These are phyloP conservation scores for Hylomyscus alleni DNA, from an alignment of 2,797 vertebrate species.

Conservation along the genomic window DNA sequence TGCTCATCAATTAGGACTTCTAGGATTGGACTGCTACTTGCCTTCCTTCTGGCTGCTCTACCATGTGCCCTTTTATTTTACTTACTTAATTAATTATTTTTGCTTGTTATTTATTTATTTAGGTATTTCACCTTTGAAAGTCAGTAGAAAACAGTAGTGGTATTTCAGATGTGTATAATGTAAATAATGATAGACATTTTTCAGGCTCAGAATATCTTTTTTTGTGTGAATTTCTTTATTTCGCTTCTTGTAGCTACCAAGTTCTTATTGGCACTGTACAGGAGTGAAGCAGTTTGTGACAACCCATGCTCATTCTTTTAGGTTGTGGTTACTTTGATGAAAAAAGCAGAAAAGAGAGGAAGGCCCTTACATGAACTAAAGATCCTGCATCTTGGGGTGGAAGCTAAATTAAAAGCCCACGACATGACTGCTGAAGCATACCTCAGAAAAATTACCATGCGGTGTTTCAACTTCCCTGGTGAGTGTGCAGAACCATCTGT, in stretches of 20 bases:
- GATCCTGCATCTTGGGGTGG: constrained; percentile 92
- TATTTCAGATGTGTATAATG: not conserved
- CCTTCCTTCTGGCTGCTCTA: not conserved
- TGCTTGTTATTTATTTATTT: not conserved
- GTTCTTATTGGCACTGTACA: not conserved
- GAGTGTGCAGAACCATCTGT: constrained; percentile 69
- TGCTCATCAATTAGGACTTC: not conserved
- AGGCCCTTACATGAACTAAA: constrained; percentile 92
- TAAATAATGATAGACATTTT: not conserved
- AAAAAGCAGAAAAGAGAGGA: constrained; percentile 87
- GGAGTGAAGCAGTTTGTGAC: constrained; percentile 9
- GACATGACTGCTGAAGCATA: constrained; percentile 93
- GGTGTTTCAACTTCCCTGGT: constrained; percentile 94
- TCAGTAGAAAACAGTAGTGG: not conserved
- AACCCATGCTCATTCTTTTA: constrained; percentile 79
- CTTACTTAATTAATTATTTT: no score
- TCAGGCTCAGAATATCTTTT: not conserved
- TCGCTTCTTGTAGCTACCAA: not conserved
- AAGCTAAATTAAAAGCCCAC: constrained; percentile 92
- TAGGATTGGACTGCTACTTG: not conserved
- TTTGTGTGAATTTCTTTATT: not conserved
- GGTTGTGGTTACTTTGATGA: constrained; percentile 94
- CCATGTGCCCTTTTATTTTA: not conserved
- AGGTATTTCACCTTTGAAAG: constrained; percentile 28
- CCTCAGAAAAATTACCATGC: constrained; percentile 93